Conservation (phyloP, 2,888 invertebrate species). For the Bombylius discolor region DNA sequence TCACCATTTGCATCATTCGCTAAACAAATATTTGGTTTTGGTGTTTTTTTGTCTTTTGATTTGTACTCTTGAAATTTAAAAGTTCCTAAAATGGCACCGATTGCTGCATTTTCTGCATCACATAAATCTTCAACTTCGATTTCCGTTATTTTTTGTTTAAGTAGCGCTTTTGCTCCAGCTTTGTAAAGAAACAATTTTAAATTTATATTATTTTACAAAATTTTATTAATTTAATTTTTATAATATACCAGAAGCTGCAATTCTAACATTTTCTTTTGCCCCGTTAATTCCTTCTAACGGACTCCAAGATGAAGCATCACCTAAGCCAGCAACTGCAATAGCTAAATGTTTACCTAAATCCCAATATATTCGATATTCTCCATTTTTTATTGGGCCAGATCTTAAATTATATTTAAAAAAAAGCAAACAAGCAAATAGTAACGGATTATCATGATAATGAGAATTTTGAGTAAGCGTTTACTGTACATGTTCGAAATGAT, state of each 20-base stretch:
- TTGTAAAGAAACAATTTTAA: too few relatives aligned
- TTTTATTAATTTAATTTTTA: neutral
- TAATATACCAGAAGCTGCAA: constrained; percentile 38
- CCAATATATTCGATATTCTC: constrained; percentile 41
- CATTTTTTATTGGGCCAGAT: constrained; percentile 9
- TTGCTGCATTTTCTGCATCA: constrained; percentile 58
- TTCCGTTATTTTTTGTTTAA: constrained; percentile 36
- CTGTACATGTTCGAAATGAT: too few relatives aligned
- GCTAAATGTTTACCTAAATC: constrained; percentile 46
- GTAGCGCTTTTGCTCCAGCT: constrained; percentile 41
- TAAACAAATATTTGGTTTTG: constrained; percentile 4
- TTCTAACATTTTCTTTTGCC: constrained; percentile 52
- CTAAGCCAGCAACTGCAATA: constrained; percentile 55
- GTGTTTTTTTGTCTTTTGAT: constrained; percentile 9
- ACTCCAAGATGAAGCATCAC: constrained; percentile 46
- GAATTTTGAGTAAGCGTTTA: too few relatives aligned
- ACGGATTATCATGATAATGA: too few relatives aligned
- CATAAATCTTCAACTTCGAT: constrained; percentile 58
- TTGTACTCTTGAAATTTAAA: constrained; percentile 44
- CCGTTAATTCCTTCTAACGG: constrained; percentile 55
- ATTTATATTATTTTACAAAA: neutral
- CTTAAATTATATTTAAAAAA: constrained; percentile 2
- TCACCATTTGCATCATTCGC: constrained; percentile 37
- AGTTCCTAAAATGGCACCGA: constrained; percentile 50
- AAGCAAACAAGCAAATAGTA: too few relatives aligned